Conservation (phyloP, 2,888 invertebrate species). For the Pedicia rivosa region DNA sequence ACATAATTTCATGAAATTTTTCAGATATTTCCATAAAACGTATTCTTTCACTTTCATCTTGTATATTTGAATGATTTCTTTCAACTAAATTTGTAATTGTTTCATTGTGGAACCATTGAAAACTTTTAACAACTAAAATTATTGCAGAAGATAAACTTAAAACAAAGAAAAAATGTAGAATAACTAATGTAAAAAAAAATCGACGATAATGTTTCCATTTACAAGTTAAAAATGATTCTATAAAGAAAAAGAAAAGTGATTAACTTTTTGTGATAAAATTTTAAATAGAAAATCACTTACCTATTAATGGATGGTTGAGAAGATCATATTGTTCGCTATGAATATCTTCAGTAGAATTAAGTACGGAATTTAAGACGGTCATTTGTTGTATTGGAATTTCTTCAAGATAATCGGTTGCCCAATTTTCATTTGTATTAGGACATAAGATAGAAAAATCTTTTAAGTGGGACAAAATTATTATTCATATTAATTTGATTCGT, state of each 20-base stretch:
- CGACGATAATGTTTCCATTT: slow-evolving; percentile 35
- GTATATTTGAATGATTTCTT: background rate
- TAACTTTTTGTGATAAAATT: too few relatives aligned
- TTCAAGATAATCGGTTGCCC: background rate
- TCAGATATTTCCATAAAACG: background rate
- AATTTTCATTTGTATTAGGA: slow-evolving; percentile 19
- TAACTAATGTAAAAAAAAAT: slow-evolving; percentile 32
- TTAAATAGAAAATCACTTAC: too few relatives aligned
- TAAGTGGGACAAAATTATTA: background rate
- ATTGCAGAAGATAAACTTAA: slow-evolving; percentile 23
- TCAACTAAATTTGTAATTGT: slow-evolving; percentile 12
- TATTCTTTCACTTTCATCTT: background rate
- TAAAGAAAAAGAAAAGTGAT: too few relatives aligned
- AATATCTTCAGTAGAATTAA: slow-evolving; percentile 24
- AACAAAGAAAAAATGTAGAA: slow-evolving; percentile 28
- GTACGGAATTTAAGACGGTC: slow-evolving; percentile 28
- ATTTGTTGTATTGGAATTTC: slow-evolving; percentile 21
- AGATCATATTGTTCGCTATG: slow-evolving; percentile 20
- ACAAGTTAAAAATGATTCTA: slow-evolving; percentile 31
- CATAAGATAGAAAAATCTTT: slow-evolving; percentile 27
- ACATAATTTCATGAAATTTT: slow-evolving; percentile 8
- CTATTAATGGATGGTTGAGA: slow-evolving; percentile 32
- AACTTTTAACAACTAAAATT: slow-evolving; percentile 9
- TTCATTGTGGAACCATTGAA: slow-evolving; percentile 5
- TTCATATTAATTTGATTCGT: background rate